Base-by-base conservation (phyloP, 2,113 vertebrate species). In the Sisor rabdophorus region DNA sequence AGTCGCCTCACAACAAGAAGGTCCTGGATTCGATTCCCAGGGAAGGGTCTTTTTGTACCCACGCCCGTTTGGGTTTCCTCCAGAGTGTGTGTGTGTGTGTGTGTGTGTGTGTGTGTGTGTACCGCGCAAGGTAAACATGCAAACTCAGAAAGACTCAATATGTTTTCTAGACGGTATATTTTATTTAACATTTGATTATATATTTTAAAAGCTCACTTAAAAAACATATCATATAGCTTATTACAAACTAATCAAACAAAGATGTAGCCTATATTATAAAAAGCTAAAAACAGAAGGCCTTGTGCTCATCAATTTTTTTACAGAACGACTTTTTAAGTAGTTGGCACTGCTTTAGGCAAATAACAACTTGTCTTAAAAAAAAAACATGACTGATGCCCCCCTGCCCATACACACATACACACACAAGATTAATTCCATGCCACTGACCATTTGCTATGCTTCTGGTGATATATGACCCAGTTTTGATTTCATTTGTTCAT, bases 391-490 rank as follows among this genome's bases (percentile, higher is more conserved):
- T 86, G 85, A 87, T 87, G 86, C 85, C 82, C 88, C 89, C 9
- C 88, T 89, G 86, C 40, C 61, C 54, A 24, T 11, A 59, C 58
- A 26, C 24, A 58, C 55, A 16, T 54, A 82, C 83, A 65, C 65
- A 86, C 64, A 87, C 84, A 85, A 78, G n/a, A 90, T 91, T 89
- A 91, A 78, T 92, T 92, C 90, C 91, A 89, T 88, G 87, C 87
- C 91, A 87, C 82, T 89, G 87, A 80, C 84, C 90, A 93, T 93
- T 92, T 87, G 82, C 82, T 91, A 88, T 86, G 89, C 92, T 93
- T 90, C 88, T 86, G 91, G 90, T 93, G 91, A 93, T 89, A 90
- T 90, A 87, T 92, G 92, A 92, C 92, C 92, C 90, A 87, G 86
- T 91, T 93, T 90, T 88, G 84, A 91, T 90, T 91, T 89, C 85